Evolutionary conservation across 1,140 invertebrate genomes (phyloP), one percentile per base, ranked within the genome.

Genomic region (Scaptomyza graminum): DNA sequence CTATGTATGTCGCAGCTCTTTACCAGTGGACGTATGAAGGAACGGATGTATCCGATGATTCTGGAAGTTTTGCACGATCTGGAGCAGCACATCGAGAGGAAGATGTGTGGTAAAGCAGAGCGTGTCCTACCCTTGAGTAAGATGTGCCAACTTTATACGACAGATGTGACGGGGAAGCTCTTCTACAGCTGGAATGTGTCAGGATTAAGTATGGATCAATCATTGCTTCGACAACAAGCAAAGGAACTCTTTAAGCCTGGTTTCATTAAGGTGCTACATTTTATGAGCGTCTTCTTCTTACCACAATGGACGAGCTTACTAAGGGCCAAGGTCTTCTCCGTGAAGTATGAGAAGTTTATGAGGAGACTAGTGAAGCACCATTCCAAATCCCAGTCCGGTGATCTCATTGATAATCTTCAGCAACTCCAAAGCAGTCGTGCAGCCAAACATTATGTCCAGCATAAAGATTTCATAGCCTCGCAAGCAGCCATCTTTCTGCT

Each of bases 391-490:
- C 22, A 50, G 47, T 68, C 90, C 6, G 80, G 79, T 34, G 93
- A 85, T 60, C 92, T 94, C 85, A 90, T 94, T 1, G 91, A 93
- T 62, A 69, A 93, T 3, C 80, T 94, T 56, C 87, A 93, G 93
- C 54, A 91, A 82, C 90, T 71, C 79, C 92, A 80, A 60, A 9
- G 64, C 12, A 59, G 56, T 8, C 62, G 52, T 4, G 66, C 50
- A 39, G 69, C 15, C 71, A 8, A 12, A 25, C 79, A 90, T 43
- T 90, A 76, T 78, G 62, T 47, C 61, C 92, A 93, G 67, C 92
- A 93, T 3, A 93, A 94, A 7, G 93, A 94, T 37, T 94, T 95
- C 74, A 92, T 97, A 2, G 91, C 94, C 3, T 93, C 94, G 2
- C 94, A 95, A 84, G 93, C 93, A 11, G 89, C 93, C 9, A 79